phyloP scores from a whole-genome alignment of 2,888 invertebrate genomes.

The Melinaea marsaeus region DNA sequence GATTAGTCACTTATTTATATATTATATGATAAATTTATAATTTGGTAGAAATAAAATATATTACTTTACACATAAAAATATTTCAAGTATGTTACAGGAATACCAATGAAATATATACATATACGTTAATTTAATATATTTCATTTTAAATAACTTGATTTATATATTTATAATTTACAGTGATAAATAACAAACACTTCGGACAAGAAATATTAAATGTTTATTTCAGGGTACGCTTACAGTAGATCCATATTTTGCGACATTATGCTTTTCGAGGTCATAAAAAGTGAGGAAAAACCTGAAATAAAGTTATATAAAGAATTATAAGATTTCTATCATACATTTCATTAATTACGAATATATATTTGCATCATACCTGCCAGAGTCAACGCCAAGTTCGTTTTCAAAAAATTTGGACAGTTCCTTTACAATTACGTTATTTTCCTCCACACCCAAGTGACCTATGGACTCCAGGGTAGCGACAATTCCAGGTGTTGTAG shows the following conservation, averaged over 20 bases:
- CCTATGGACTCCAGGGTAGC: conserved; percentile 38
- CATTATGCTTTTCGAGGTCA: conserved; percentile 45
- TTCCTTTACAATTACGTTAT: conserved; percentile 42
- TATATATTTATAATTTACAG: too few relatives aligned
- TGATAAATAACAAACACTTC: too few relatives aligned
- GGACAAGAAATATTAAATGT: neutral
- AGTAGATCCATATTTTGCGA: conserved; percentile 41
- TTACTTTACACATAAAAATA: too few relatives aligned
- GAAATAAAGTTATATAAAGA: conserved; percentile 35
- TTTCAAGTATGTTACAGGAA: too few relatives aligned
- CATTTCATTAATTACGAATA: neutral
- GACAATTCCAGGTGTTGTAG: conserved; percentile 29
- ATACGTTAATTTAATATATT: too few relatives aligned
- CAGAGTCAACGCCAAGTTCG: conserved; percentile 49
- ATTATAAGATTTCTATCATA: neutral
- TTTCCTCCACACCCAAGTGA: conserved; percentile 35
- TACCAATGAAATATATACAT: too few relatives aligned
- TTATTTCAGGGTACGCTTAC: conserved; percentile 2
- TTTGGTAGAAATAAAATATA: neutral
- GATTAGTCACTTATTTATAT: neutral
- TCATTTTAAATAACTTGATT: too few relatives aligned
- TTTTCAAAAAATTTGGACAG: conserved; percentile 48
- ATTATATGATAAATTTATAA: neutral
- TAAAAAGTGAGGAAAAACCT: conserved; percentile 60
- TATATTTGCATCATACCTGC: conserved; percentile 39